These are phyloP conservation scores for Ochropleura leucogaster DNA, from an alignment of 2,888 invertebrate genomes.

Conservation along the genomic window DNA sequence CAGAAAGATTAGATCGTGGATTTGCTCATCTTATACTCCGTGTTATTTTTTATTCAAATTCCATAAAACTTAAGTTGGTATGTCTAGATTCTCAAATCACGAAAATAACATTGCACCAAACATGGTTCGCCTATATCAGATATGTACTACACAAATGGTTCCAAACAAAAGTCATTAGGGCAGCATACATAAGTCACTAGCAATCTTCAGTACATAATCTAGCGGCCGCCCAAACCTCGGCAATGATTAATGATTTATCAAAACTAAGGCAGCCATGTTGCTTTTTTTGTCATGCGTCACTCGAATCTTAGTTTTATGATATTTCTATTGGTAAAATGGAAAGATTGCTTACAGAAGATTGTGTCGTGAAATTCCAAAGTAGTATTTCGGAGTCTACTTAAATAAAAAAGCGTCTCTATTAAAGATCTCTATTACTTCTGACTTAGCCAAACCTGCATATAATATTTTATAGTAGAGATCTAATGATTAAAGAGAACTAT, in stretches of 20 bases:
- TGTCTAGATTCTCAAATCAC: constrained; percentile 4
- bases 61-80: background rate
- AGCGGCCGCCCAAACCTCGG: constrained; percentile 80
- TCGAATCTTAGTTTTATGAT: constrained; percentile 41
- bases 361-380: background rate
- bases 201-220: constrained; percentile 72
- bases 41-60: background rate
- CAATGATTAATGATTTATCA: constrained; percentile 87
- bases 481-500: too few relatives aligned
- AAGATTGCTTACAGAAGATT: background rate
- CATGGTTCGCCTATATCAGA: constrained; percentile 30
- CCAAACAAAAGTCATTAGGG: constrained; percentile 77
- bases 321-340: constrained; percentile 9
- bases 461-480: too few relatives aligned
- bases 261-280: constrained; percentile 82
- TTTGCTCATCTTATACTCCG: background rate
- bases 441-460: background rate
- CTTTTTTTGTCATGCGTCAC: constrained; percentile 62
- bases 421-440: background rate
- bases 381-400: too few relatives aligned
- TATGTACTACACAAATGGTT: constrained; percentile 45
- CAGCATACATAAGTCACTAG: constrained; percentile 66
- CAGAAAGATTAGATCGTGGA: background rate
- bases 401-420: background rate
- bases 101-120: constrained; percentile 11